These are phyloP conservation scores for Trematomus bernacchii DNA, from an alignment of 2,797 vertebrate species.

Conservation along the genomic window DNA sequence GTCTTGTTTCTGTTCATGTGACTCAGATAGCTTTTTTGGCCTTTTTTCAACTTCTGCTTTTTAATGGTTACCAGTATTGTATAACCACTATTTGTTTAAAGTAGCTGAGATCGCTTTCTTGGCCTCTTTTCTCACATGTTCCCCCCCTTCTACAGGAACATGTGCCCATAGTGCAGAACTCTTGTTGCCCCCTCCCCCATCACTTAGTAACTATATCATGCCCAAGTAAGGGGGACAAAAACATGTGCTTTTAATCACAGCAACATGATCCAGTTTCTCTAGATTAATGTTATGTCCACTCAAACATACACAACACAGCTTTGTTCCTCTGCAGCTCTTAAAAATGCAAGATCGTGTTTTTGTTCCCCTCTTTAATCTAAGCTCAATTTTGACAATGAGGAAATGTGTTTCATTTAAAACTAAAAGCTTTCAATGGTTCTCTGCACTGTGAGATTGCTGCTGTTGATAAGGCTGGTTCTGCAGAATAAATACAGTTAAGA, in stretches of 20 bases:
- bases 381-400: constrained; percentile 14
- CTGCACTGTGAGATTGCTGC: constrained; percentile 27
- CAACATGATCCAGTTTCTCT: constrained; percentile 62
- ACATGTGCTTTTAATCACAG: constrained; percentile 79
- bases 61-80: constrained; percentile 3
- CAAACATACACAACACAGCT: constrained; percentile 30
- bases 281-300: constrained; percentile 58
- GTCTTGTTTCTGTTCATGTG: neutral
- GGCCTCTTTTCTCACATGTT: constrained; percentile 19
- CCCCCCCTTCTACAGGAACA: constrained; percentile 30
- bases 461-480: constrained; percentile 30
- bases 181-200: constrained; percentile 41
- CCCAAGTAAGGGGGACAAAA: constrained; percentile 51
- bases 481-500: constrained; percentile 38
- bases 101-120: constrained; percentile 28
- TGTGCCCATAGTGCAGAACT: constrained; percentile 40
- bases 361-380: neutral
- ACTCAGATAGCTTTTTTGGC: neutral
- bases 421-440: constrained; percentile 26
- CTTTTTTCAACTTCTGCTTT: neutral
- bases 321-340: constrained; percentile 28
- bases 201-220: constrained; percentile 52
- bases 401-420: constrained; percentile 29
- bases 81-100: neutral
- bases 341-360: constrained; percentile 16